Conservation (phyloP, 1,140 invertebrate genomes). For the Anoplophora glabripennis region DNA sequence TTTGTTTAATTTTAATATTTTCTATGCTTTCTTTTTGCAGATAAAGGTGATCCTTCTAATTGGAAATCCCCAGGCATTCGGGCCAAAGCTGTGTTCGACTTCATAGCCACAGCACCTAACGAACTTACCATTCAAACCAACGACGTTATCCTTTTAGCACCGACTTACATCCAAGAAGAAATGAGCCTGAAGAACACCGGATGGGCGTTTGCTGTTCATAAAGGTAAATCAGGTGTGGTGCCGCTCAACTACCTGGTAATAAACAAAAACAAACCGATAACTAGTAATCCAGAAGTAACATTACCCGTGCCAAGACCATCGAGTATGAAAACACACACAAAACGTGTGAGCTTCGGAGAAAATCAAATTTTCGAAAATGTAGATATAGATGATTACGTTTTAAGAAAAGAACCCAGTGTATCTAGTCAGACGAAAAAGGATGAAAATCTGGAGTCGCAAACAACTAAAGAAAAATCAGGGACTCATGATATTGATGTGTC, state of each 20-base stretch:
- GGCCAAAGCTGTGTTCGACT: conserved; percentile 75
- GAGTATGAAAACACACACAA: conserved; percentile 35
- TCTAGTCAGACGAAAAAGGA: conserved; percentile 5
- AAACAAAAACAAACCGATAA: conserved; percentile 27
- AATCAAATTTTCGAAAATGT: conserved; percentile 16
- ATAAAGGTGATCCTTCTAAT: conserved; percentile 56
- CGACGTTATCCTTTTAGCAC: conserved; percentile 77
- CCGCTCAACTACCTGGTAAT: conserved; percentile 75
- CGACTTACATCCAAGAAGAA: conserved; percentile 75
- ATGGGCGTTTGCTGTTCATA: conserved; percentile 71
- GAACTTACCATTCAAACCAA: conserved; percentile 77
- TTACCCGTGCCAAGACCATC: conserved; percentile 19
- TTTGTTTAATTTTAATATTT: no score
- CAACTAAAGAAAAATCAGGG: no score
- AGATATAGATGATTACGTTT: conserved; percentile 11
- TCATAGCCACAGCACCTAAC: conserved; percentile 64
- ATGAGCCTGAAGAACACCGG: conserved; percentile 61
- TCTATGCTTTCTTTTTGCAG: conserved; percentile 48
- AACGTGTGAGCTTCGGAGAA: conserved; percentile 47
- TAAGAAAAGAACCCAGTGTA: conserved; percentile 7
- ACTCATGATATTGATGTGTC: no score
- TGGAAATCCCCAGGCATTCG: conserved; percentile 72
- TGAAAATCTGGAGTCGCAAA: not conserved
- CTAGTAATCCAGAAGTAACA: conserved; percentile 4
- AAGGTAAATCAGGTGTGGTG: conserved; percentile 69